Percentiles rank a stretch among this genome's conserved stretches.
Evolutionary conservation across 2,113 vertebrate genomes (phyloP).

Genomic region (Stigmatopora nigra): DNA sequence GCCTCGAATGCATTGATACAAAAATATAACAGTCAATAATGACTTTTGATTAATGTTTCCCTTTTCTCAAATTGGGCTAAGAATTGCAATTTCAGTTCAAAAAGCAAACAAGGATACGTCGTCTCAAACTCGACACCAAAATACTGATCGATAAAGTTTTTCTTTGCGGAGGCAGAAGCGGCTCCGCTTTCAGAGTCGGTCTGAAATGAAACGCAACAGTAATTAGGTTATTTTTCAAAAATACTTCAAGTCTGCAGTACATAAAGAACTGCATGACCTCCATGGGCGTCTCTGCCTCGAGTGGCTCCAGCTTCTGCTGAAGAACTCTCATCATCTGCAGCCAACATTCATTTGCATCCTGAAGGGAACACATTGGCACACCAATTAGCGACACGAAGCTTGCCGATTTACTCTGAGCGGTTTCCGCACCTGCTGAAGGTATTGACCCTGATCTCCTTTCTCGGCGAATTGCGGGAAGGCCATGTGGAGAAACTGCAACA

Average conservation of each 20-base stretch:
- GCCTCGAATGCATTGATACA: background rate
- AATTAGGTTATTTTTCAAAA: background rate
- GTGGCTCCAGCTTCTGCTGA: slow-evolving; percentile 90
- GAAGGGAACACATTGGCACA: background rate
- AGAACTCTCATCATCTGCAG: slow-evolving; percentile 94
- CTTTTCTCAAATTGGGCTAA: no score
- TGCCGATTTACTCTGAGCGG: background rate
- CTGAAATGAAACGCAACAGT: slow-evolving; percentile 33
- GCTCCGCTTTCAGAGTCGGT: slow-evolving; percentile 59
- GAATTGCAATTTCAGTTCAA: no score
- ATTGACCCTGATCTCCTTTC: slow-evolving; percentile 97
- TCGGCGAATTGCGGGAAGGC: slow-evolving; percentile 99
- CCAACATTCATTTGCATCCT: slow-evolving; percentile 99
- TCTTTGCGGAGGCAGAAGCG: slow-evolving; percentile 78
- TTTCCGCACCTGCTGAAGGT: slow-evolving; percentile 88
- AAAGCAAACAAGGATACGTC: slow-evolving; percentile 80
- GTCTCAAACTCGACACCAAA: slow-evolving; percentile 96
- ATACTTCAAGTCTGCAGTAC: background rate
- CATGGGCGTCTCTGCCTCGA: slow-evolving; percentile 81
- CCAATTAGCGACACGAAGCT: background rate
- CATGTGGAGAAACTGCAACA: slow-evolving; percentile 98
- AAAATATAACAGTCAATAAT: background rate
- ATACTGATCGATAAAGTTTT: slow-evolving; percentile 97
- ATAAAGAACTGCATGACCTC: slow-evolving; percentile 71
- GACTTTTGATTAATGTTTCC: no score